Conservation (phyloP, 2,888 invertebrate species). For the Graphium colonna region DNA sequence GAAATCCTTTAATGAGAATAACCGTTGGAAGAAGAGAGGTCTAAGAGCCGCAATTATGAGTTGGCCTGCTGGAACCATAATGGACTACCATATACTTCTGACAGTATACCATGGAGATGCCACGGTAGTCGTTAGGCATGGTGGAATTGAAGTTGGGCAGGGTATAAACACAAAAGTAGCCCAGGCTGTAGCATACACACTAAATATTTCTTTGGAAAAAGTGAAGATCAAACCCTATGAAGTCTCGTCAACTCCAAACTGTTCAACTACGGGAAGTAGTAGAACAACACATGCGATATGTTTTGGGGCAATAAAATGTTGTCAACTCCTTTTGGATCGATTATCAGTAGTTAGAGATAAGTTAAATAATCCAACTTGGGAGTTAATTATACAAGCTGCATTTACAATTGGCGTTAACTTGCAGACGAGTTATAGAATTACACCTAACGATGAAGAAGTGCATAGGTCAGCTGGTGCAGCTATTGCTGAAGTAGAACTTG, state of each 20-base stretch:
- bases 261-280: conserved; percentile 79
- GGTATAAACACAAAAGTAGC: conserved; percentile 88
- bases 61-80: conserved; percentile 23
- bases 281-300: conserved; percentile 82
- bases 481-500: conserved; percentile 85
- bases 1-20: conserved; percentile 78
- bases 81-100: conserved; percentile 23
- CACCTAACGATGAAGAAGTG: conserved; percentile 42
- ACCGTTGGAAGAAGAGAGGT: conserved; percentile 86
- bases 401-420: conserved; percentile 52
- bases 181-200: conserved; percentile 84
- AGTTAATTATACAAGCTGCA: conserved; percentile 70
- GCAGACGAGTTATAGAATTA: conserved; percentile 51
- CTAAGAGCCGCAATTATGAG: conserved; percentile 51
- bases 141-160: conserved; percentile 86
- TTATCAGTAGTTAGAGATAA: conserved; percentile 63
- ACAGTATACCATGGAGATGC: conserved; percentile 81
- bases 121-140: conserved; percentile 82
- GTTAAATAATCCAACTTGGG: conserved; percentile 72
- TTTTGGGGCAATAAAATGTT: conserved; percentile 73
- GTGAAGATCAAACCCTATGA: conserved; percentile 80
- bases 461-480: conserved; percentile 76
- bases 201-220: conserved; percentile 82
- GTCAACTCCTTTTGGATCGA: conserved; percentile 62
- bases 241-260: conserved; percentile 79